These are phyloP conservation scores for Phaedon cochleariae DNA, from an alignment of 2,888 invertebrate species.

Conservation along the genomic window DNA sequence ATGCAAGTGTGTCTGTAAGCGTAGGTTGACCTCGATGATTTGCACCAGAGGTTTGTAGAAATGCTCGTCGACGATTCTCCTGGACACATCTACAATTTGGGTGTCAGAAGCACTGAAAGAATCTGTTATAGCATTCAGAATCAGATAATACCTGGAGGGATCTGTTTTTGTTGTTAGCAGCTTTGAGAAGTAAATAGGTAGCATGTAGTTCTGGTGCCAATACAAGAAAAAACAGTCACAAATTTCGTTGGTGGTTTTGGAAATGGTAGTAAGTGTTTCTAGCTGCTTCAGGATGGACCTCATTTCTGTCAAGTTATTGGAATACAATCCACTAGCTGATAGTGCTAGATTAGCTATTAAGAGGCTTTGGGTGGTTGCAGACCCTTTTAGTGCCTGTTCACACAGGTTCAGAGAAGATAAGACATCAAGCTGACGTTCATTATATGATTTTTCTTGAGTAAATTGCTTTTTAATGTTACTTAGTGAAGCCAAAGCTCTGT, in stretches of 20 bases:
- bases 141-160: conserved; percentile 67
- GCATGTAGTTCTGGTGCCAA: conserved; percentile 78
- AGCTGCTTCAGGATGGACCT: conserved; percentile 71
- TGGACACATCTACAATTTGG: conserved; percentile 7
- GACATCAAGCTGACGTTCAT: conserved; percentile 73
- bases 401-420: conserved; percentile 80
- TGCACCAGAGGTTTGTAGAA: conserved; percentile 79
- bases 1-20: conserved; percentile 92
- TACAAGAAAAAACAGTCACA: conserved; percentile 82
- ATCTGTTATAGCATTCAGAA: conserved; percentile 57
- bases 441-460: conserved; percentile 69
- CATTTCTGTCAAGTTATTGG: conserved; percentile 72
- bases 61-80: conserved; percentile 65
- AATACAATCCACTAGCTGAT: conserved; percentile 67
- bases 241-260: conserved; percentile 66
- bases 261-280: conserved; percentile 70
- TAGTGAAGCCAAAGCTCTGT: conserved; percentile 75
- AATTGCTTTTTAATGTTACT: conserved; percentile 72
- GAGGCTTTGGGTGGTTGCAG: conserved; percentile 55
- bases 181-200: conserved; percentile 80
- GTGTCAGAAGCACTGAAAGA: conserved; percentile 27
- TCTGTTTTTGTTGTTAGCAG: conserved; percentile 74
- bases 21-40: conserved; percentile 90
- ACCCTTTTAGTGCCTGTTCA: conserved; percentile 71
- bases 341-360: conserved; percentile 58